Evolutionary conservation across 2,113 vertebrate species (phyloP).

Genomic region (Esox niger): DNA sequence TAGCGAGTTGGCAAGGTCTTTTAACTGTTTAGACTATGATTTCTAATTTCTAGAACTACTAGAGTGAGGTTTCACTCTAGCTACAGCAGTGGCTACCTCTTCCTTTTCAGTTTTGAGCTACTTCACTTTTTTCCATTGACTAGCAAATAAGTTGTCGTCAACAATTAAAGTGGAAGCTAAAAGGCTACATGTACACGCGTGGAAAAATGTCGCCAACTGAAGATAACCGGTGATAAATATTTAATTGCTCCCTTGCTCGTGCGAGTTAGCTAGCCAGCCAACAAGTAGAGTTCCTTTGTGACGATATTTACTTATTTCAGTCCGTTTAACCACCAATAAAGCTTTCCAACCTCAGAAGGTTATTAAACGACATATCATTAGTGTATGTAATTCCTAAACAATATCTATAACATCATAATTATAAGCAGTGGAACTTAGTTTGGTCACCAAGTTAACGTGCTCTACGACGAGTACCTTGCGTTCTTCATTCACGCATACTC

Average conservation of each 20-base stretch:
- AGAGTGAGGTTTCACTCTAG: too few species aligned
- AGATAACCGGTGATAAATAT: too few species aligned
- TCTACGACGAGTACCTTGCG: constrained; percentile 2
- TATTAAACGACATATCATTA: constrained; percentile 16
- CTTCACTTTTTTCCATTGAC: too few species aligned
- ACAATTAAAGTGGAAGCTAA: not conserved
- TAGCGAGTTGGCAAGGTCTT: too few species aligned
- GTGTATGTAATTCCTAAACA: not conserved
- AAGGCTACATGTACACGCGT: not conserved
- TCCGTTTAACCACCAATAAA: constrained; percentile 54
- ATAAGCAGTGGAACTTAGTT: constrained; percentile 17
- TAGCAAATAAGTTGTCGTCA: too few species aligned
- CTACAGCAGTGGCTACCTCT: too few species aligned
- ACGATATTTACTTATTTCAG: constrained; percentile 57
- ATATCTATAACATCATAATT: constrained; percentile 28
- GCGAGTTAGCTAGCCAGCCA: constrained; percentile 49
- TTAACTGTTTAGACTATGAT: too few species aligned
- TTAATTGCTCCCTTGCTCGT: constrained; percentile 10
- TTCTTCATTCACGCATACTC: constrained; percentile 29
- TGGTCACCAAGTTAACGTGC: constrained; percentile 19
- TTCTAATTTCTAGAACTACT: too few species aligned
- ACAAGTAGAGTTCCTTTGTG: constrained; percentile 69
- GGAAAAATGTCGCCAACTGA: not conserved
- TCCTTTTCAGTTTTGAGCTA: too few species aligned
- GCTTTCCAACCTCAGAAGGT: constrained; percentile 47